Evolutionary conservation across 2,888 invertebrate species (phyloP).

Genomic region (Timema cristinae): DNA sequence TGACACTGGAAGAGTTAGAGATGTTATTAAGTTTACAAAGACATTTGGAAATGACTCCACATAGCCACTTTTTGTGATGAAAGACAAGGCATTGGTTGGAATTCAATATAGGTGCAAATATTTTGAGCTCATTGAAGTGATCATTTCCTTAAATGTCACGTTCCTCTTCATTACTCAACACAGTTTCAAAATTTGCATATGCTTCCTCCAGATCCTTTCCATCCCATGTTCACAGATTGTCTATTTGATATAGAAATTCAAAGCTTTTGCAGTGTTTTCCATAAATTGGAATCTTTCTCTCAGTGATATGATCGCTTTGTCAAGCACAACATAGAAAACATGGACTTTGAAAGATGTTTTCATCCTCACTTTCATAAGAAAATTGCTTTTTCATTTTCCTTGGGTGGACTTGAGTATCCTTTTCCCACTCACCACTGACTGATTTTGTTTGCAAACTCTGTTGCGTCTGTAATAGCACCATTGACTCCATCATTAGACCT

Average conservation of each 20-base stretch:
- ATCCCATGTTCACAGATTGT: slow-evolving; percentile 8
- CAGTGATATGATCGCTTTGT: slow-evolving; percentile 17
- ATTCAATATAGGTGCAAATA: slow-evolving; percentile 18
- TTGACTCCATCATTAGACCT: not conserved
- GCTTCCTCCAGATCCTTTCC: slow-evolving; percentile 8
- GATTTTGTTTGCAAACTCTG: slow-evolving; percentile 18
- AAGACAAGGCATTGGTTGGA: slow-evolving; percentile 14
- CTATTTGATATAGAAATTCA: slow-evolving; percentile 14
- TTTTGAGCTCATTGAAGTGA: slow-evolving; percentile 17
- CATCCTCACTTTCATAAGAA: slow-evolving; percentile 22
- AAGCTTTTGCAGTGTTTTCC: slow-evolving; percentile 19
- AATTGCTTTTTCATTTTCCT: slow-evolving; percentile 22
- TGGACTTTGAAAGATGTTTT: slow-evolving; percentile 20
- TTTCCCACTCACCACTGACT: slow-evolving; percentile 17
- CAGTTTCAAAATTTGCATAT: slow-evolving; percentile 9
- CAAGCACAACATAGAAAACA: slow-evolving; percentile 19
- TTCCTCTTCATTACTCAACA: slow-evolving; percentile 20
- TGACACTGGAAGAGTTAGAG: slow-evolving; percentile 15
- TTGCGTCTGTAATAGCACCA: slow-evolving; percentile 8
- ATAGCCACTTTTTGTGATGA: slow-evolving; percentile 19
- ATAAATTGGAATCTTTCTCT: slow-evolving; percentile 10
- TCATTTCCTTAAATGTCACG: slow-evolving; percentile 18
- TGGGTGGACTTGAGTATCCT: slow-evolving; percentile 20
- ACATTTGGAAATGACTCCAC: slow-evolving; percentile 9
- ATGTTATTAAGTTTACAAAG: slow-evolving; percentile 16